phyloP scores from a whole-genome alignment of 2,797 vertebrate genomes.

The Echiichthys vipera region DNA sequence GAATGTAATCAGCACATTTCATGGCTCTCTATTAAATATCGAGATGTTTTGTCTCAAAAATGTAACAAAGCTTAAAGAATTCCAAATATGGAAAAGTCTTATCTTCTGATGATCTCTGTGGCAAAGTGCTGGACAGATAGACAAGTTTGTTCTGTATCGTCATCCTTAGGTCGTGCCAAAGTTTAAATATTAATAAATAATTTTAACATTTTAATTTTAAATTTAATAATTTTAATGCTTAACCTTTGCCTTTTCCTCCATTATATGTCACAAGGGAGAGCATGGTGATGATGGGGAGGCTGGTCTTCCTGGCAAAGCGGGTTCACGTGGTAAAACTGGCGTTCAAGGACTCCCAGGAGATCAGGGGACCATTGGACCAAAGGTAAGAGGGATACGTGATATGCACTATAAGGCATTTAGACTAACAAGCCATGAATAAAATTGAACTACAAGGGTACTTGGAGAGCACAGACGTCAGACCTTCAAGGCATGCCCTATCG shows the following conservation, averaged over 20 bases:
- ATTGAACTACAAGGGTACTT: too few species aligned
- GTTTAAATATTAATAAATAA: too few species aligned
- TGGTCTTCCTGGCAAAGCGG: conserved; percentile 89
- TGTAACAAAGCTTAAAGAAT: background rate
- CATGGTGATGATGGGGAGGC: conserved; percentile 93
- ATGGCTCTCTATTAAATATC: background rate
- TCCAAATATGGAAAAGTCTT: background rate
- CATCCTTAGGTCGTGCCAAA: background rate
- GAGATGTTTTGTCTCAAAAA: background rate
- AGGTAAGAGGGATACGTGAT: conserved; percentile 82
- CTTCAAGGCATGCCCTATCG: too few species aligned
- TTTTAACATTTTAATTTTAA: too few species aligned
- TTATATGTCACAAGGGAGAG: conserved; percentile 86
- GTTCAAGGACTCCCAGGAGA: conserved; percentile 92
- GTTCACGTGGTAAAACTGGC: conserved; percentile 90
- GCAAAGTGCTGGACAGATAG: background rate
- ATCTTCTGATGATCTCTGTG: background rate
- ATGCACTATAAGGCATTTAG: too few species aligned
- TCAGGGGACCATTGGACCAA: conserved; percentile 93
- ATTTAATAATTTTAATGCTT: too few species aligned
- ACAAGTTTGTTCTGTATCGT: too few species aligned
- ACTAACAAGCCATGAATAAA: too few species aligned
- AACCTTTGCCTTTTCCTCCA: conserved; percentile 4
- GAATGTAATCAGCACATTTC: background rate
- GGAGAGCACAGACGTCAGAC: too few species aligned